Conservation (phyloP, 2,888 invertebrate genomes). For the Eupeodes luniger region DNA sequence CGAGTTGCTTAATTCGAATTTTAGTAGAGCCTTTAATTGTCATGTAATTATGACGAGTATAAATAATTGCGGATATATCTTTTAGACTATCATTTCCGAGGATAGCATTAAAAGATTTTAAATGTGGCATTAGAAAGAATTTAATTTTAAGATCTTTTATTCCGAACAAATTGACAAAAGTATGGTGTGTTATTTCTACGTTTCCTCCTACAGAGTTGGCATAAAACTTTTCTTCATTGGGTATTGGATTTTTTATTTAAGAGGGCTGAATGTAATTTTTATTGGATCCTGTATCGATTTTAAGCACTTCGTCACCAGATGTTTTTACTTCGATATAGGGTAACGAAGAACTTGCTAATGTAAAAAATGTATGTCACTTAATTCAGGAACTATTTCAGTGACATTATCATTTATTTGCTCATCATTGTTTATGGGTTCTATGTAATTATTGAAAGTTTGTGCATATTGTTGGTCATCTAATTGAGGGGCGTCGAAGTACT, state of each 20-base stretch:
- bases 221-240: not conserved
- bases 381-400: no score
- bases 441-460: no score
- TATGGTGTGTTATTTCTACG: slow-evolving; percentile 2
- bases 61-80: not conserved
- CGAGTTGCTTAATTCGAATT: slow-evolving; percentile 2
- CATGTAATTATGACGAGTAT: not conserved
- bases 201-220: slow-evolving; percentile 18
- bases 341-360: no score
- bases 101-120: not conserved
- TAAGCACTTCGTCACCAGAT: no score
- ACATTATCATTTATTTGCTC: no score
- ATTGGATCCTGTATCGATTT: no score
- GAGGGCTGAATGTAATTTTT: not conserved
- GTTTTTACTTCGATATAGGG: no score
- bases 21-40: not conserved
- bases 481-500: no score
- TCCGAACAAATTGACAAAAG: slow-evolving; percentile 7
- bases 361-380: no score
- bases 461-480: no score
- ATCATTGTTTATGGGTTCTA: no score
- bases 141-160: slow-evolving; percentile 32
- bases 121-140: not conserved
- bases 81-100: no score
- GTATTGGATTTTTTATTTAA: not conserved